Evolutionary conservation across 2,888 invertebrate genomes (phyloP).

Genomic region (Spisula solida): DNA sequence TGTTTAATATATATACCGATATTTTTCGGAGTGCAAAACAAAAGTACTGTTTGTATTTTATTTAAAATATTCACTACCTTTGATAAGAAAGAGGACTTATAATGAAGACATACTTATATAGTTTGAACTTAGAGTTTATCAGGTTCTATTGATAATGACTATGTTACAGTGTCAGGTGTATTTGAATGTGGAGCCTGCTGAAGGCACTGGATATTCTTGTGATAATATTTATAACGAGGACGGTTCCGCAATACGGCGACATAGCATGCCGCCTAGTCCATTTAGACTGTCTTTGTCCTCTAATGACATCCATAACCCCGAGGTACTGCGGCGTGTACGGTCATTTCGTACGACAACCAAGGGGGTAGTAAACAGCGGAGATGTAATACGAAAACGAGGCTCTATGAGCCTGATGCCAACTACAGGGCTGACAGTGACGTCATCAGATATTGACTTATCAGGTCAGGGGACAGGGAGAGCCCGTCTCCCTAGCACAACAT

Average conservation of each 20-base stretch:
- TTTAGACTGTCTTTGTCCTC: constrained; percentile 65
- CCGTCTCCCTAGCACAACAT: constrained; percentile 69
- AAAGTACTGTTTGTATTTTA: neutral
- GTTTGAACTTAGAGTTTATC: neutral
- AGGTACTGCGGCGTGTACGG: constrained; percentile 90
- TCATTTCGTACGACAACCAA: constrained; percentile 97
- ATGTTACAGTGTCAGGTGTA: constrained; percentile 43
- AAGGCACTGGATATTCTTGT: constrained; percentile 31
- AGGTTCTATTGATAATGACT: neutral
- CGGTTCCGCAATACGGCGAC: constrained; percentile 51
- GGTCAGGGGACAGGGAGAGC: constrained; percentile 44
- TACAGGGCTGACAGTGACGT: constrained; percentile 84
- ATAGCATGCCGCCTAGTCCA: constrained; percentile 66
- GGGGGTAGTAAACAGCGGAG: constrained; percentile 93
- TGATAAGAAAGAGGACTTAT: neutral
- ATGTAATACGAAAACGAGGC: constrained; percentile 94
- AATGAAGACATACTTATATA: neutral
- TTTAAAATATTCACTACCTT: neutral
- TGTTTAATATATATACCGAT: neutral
- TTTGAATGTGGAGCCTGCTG: constrained; percentile 48
- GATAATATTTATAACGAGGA: constrained; percentile 52
- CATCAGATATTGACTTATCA: constrained; percentile 45
- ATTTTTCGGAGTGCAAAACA: neutral
- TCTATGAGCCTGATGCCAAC: constrained; percentile 93
- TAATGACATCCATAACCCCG: constrained; percentile 62